Evolutionary conservation across 2,797 vertebrate genomes (phyloP).

Genomic region (Scolopax rusticola): DNA sequence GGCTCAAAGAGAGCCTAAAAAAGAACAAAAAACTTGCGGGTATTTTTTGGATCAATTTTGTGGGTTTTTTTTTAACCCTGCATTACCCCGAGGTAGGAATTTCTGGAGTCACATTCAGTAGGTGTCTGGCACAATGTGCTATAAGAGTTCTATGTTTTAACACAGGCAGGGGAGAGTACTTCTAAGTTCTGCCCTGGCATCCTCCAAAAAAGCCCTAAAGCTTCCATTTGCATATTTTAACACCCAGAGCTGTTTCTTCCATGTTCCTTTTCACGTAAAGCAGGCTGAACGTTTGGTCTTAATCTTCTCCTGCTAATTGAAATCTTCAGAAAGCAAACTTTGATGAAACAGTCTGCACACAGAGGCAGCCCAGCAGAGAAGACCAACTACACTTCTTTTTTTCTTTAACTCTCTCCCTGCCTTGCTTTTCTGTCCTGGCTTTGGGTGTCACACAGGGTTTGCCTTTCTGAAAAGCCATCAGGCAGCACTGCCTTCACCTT

Average conservation of each 20-base stretch:
- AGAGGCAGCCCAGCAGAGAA: constrained; percentile 32
- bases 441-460: neutral
- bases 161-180: constrained; percentile 38
- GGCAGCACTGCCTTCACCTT: neutral
- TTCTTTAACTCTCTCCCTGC: neutral
- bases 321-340: constrained; percentile 67
- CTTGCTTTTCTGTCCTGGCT: constrained; percentile 7
- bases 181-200: constrained; percentile 15
- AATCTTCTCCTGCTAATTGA: constrained; percentile 63
- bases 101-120: neutral
- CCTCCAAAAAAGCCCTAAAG: constrained; percentile 40
- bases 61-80: neutral
- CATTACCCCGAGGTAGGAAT: neutral
- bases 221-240: constrained; percentile 44
- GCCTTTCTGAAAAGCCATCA: neutral
- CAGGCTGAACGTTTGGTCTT: constrained; percentile 56
- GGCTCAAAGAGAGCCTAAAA: constrained; percentile 49
- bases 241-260: neutral
- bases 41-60: neutral
- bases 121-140: constrained; percentile 40
- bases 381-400: neutral
- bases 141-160: constrained; percentile 53
- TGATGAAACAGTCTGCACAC: constrained; percentile 31
- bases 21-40: constrained; percentile 57
- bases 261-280: constrained; percentile 69